Evolutionary conservation across 1,140 invertebrate species (phyloP).

Genomic region (Neodiprion fabricii): DNA sequence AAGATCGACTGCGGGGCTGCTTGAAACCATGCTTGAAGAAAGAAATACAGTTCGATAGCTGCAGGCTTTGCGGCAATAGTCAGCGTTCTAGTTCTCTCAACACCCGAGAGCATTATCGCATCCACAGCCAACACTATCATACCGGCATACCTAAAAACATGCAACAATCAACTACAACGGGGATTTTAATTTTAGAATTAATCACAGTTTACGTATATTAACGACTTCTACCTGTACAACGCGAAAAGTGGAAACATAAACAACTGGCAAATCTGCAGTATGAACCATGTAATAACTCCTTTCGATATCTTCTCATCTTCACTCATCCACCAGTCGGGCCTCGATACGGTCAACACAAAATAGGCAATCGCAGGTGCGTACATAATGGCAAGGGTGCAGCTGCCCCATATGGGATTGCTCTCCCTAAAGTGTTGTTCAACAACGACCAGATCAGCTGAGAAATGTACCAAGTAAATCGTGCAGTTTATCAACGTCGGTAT

Average conservation of each 20-base stretch:
- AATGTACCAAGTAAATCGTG: constrained; percentile 57
- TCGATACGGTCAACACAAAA: constrained; percentile 64
- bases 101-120: constrained; percentile 66
- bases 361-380: constrained; percentile 62
- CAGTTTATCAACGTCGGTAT: constrained; percentile 56
- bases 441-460: constrained; percentile 59
- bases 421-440: constrained; percentile 59
- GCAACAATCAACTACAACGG: constrained; percentile 12
- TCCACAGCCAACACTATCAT: constrained; percentile 77
- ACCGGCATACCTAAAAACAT: constrained; percentile 64
- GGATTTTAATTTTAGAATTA: constrained; percentile 22
- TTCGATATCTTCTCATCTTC: constrained; percentile 50
- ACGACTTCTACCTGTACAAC: constrained; percentile 67
- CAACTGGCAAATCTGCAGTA: constrained; percentile 64
- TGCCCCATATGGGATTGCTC: constrained; percentile 57
- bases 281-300: constrained; percentile 61
- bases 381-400: constrained; percentile 61
- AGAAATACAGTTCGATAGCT: constrained; percentile 73
- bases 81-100: constrained; percentile 66
- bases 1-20: constrained; percentile 74
- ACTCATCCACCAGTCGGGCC: constrained; percentile 63
- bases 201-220: constrained; percentile 18
- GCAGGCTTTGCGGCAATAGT: constrained; percentile 64
- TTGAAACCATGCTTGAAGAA: constrained; percentile 78
- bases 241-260: constrained; percentile 71